Evolutionary conservation across 2,888 invertebrate species (phyloP).

Genomic region (Panopea generosa): DNA sequence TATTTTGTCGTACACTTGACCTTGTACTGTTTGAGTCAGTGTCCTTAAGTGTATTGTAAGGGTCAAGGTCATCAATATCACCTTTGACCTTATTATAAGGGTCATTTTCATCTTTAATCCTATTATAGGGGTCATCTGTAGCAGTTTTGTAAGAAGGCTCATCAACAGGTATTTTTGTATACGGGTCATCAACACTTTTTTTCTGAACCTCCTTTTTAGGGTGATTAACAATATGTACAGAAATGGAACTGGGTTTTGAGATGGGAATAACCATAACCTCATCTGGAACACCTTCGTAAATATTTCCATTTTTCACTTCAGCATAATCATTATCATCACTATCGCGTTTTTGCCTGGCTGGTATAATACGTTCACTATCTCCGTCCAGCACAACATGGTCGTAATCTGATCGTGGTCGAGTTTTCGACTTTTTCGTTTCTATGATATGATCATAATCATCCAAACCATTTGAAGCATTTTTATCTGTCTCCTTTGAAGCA

Average conservation of each 20-base stretch:
- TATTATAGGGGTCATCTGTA: slow-evolving; percentile 49
- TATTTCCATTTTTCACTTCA: slow-evolving; percentile 63
- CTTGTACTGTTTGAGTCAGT: slow-evolving; percentile 9
- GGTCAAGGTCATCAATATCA: slow-evolving; percentile 58
- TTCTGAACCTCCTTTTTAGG: slow-evolving; percentile 24
- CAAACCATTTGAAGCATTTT: neutral
- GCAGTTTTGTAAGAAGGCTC: slow-evolving; percentile 59
- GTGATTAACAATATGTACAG: slow-evolving; percentile 10
- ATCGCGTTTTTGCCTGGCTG: slow-evolving; percentile 40
- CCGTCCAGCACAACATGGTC: slow-evolving; percentile 66
- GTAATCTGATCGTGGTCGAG: slow-evolving; percentile 64
- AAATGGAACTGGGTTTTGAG: slow-evolving; percentile 13
- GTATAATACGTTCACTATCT: slow-evolving; percentile 46
- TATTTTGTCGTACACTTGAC: slow-evolving; percentile 14
- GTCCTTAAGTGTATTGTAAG: slow-evolving; percentile 54
- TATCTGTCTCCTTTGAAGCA: slow-evolving; percentile 1
- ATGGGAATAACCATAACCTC: slow-evolving; percentile 45
- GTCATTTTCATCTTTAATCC: slow-evolving; percentile 45
- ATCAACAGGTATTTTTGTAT: slow-evolving; percentile 57
- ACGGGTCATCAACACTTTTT: slow-evolving; percentile 44
- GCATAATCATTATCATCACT: slow-evolving; percentile 64
- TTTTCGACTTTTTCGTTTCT: slow-evolving; percentile 38
- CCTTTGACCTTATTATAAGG: slow-evolving; percentile 67
- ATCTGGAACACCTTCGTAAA: slow-evolving; percentile 56
- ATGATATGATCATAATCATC: slow-evolving; percentile 76